phyloP scores from a whole-genome alignment of 2,888 invertebrate species.

The Limenitis camilla region DNA sequence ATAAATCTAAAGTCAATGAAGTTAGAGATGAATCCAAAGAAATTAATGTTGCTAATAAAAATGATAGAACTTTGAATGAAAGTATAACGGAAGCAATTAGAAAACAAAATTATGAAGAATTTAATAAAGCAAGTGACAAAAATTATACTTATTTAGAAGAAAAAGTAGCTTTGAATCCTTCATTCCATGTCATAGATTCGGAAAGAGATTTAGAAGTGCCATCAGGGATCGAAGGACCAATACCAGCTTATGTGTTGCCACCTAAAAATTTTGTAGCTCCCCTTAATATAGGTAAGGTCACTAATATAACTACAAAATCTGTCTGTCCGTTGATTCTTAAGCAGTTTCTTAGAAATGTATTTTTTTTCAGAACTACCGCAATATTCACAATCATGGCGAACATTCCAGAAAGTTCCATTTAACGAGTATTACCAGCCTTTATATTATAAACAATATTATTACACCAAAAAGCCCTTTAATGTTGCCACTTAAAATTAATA shows the following conservation, averaged over 20 bases:
- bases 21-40: slow-evolving; percentile 1
- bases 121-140: too few species aligned
- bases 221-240: slow-evolving; percentile 59
- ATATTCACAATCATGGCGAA: slow-evolving; percentile 9
- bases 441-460: slow-evolving; percentile 12
- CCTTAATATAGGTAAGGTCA: slow-evolving; percentile 15
- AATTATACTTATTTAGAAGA: too few species aligned
- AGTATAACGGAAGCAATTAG: slow-evolving; percentile 13
- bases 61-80: slow-evolving; percentile 5
- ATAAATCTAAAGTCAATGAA: too few species aligned
- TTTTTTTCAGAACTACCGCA: slow-evolving; percentile 6
- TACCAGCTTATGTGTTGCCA: slow-evolving; percentile 52
- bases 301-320: too few species aligned
- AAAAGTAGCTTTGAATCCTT: slow-evolving; percentile 41
- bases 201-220: slow-evolving; percentile 68
- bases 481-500: neutral
- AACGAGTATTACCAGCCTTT: slow-evolving; percentile 7
- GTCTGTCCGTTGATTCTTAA: too few species aligned
- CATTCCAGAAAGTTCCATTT: slow-evolving; percentile 3
- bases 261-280: slow-evolving; percentile 38
- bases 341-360: too few species aligned
- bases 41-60: neutral
- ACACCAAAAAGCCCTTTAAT: slow-evolving; percentile 6
- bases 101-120: too few species aligned
- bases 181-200: slow-evolving; percentile 59